These are phyloP conservation scores for Cataglyphis rosenhaueri DNA, from an alignment of 2,888 invertebrate genomes.

Conservation along the genomic window DNA sequence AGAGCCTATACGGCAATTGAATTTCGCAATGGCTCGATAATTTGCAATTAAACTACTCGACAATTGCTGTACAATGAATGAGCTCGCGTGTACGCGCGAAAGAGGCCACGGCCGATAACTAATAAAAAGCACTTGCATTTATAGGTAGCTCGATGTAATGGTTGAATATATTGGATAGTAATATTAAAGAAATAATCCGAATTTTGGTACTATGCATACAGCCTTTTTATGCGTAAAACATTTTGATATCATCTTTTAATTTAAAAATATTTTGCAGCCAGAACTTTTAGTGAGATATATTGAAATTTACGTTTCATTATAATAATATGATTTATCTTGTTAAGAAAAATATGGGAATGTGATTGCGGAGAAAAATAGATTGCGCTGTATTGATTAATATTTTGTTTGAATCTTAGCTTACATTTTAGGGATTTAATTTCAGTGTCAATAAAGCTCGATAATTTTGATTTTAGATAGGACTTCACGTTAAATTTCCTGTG, in stretches of 20 bases:
- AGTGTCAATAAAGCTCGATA: background rate
- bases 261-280: background rate
- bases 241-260: constrained; percentile 1
- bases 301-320: background rate
- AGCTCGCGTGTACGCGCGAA: constrained; percentile 45
- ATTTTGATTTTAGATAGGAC: background rate
- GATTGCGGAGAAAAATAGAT: background rate
- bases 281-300: background rate
- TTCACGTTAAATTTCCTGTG: background rate
- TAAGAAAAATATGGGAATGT: background rate
- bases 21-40: constrained; percentile 67
- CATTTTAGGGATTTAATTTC: background rate
- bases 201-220: background rate
- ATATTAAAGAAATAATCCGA: constrained; percentile 43
- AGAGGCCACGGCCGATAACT: constrained; percentile 35
- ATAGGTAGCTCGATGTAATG: constrained; percentile 25
- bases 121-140: constrained; percentile 50
- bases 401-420: background rate
- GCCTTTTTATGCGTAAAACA: background rate
- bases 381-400: constrained; percentile 4
- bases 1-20: constrained; percentile 58
- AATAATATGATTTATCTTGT: background rate
- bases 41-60: constrained; percentile 67
- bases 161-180: constrained; percentile 49
- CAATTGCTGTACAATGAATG: constrained; percentile 61